Evolutionary conservation across 2,797 vertebrate species (phyloP).

Genomic region (Enteromius anoplus): DNA sequence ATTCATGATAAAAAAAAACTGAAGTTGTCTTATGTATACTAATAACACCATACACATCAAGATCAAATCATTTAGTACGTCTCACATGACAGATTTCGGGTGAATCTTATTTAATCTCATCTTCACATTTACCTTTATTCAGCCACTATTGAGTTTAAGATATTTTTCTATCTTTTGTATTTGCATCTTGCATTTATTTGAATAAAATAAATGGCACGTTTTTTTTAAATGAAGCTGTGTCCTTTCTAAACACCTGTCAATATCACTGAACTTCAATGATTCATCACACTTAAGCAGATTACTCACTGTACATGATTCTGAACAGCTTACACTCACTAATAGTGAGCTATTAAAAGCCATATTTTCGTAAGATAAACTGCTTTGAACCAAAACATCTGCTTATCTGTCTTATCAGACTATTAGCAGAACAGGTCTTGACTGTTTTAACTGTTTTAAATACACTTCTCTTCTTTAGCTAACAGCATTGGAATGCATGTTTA

Average conservation of each 20-base stretch:
- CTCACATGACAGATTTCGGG: not conserved
- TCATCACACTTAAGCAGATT: conserved; percentile 56
- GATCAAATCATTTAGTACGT: not conserved
- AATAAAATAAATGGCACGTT: conserved; percentile 49
- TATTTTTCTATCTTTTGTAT: conserved; percentile 47
- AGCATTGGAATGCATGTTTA: conserved; percentile 4
- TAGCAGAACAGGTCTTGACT: not conserved
- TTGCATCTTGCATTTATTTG: conserved; percentile 47
- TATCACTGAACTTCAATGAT: conserved; percentile 50
- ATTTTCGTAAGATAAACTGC: conserved; percentile 57
- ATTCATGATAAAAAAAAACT: not conserved
- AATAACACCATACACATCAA: not conserved
- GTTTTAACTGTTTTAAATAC: conserved; percentile 28
- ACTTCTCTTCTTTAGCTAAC: conserved; percentile 18
- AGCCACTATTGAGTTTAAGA: conserved; percentile 22
- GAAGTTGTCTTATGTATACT: conserved; percentile 1
- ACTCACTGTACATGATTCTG: conserved; percentile 49
- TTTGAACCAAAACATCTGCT: conserved; percentile 46
- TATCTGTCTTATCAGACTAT: conserved; percentile 44
- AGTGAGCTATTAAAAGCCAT: conserved; percentile 47
- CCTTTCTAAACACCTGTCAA: conserved; percentile 48
- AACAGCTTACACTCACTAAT: conserved; percentile 48
- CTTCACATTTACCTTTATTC: conserved; percentile 25
- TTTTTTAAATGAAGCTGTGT: conserved; percentile 39
- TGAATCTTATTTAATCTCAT: not conserved